phyloP scores from a whole-genome alignment of 1,140 invertebrate species.

The Megalonaias nervosa region DNA sequence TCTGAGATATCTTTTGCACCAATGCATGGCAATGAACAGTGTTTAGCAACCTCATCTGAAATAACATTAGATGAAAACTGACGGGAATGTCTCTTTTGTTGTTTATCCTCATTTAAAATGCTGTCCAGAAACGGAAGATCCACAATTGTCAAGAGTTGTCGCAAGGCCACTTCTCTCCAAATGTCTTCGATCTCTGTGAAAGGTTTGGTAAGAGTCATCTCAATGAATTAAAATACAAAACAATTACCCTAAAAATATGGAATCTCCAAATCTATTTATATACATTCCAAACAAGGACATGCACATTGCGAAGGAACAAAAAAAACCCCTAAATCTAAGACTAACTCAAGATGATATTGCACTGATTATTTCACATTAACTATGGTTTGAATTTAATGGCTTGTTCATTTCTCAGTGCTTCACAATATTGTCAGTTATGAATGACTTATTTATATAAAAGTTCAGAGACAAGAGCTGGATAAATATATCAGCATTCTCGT shows the following conservation, averaged over 20 bases:
- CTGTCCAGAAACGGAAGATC: constrained; percentile 67
- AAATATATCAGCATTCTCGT: too few relatives aligned
- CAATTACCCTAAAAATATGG: neutral
- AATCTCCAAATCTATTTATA: neutral
- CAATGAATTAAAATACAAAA: neutral
- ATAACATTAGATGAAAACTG: constrained; percentile 28
- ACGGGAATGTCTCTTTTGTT: constrained; percentile 50
- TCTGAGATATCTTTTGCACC: constrained; percentile 35
- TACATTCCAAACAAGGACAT: neutral
- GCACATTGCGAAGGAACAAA: neutral
- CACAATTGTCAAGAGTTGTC: constrained; percentile 61
- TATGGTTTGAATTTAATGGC: too few relatives aligned
- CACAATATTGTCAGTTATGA: too few relatives aligned
- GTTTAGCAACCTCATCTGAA: constrained; percentile 52
- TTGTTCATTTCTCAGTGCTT: too few relatives aligned
- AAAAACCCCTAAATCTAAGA: neutral
- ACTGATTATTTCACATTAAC: too few relatives aligned
- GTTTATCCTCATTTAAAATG: constrained; percentile 51
- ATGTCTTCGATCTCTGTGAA: constrained; percentile 60
- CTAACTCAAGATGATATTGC: neutral
- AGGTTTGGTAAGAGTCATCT: neutral
- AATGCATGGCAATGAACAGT: constrained; percentile 40
- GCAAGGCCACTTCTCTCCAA: constrained; percentile 62
- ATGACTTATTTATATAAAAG: too few relatives aligned
- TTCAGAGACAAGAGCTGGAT: too few relatives aligned